phyloP scores from a whole-genome alignment of 2,888 invertebrate species.

The Chironomus riparius region DNA sequence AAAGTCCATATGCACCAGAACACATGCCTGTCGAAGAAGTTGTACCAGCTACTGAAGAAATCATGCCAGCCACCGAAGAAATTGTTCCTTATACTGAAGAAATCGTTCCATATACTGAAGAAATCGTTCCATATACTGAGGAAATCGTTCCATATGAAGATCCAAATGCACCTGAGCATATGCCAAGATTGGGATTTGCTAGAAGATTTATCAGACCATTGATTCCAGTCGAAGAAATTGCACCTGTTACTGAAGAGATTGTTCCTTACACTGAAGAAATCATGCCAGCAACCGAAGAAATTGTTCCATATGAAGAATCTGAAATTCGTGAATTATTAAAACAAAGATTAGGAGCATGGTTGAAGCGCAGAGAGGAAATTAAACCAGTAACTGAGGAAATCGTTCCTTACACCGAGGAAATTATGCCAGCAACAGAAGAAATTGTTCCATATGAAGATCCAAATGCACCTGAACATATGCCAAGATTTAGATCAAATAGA shows the following conservation, averaged over 20 bases:
- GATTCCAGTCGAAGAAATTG: background rate
- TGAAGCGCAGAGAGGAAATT: background rate
- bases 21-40: background rate
- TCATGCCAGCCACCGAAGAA: background rate
- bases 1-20: background rate
- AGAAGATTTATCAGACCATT: background rate
- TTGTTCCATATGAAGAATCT: background rate
- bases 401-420: background rate
- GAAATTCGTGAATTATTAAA: too few relatives aligned
- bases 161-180: too few relatives aligned
- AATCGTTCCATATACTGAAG: background rate
- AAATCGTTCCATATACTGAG: background rate
- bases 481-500: background rate
- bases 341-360: too few relatives aligned
- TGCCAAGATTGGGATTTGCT: too few relatives aligned
- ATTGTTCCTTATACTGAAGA: background rate
- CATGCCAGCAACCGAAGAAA: background rate
- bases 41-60: background rate
- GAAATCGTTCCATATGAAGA: background rate
- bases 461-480: background rate
- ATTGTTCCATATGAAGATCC: background rate
- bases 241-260: background rate
- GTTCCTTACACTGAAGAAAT: background rate
- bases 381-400: background rate
- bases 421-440: background rate